Evolutionary conservation across 2,113 vertebrate genomes (phyloP), one percentile per base, ranked within the genome.

Genomic region (Aphyosemion australe): DNA sequence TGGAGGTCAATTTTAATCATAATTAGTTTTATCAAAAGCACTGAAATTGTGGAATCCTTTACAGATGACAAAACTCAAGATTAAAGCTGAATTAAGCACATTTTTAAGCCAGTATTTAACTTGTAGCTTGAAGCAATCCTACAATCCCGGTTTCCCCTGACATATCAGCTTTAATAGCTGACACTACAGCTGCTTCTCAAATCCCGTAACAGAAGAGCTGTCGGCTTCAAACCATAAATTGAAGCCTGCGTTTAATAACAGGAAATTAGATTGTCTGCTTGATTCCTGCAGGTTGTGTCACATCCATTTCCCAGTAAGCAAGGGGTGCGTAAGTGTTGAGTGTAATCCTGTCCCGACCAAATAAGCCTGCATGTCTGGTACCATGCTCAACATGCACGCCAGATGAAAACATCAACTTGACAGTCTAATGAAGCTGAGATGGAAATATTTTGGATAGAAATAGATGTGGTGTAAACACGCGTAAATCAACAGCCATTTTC

Each of bases 171-270:
- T 19, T 48, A 79, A 51, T 77, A 78, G 31, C 63, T 55, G 57
- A 54, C 79, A 78, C 72, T 54, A 78, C 12, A 39, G 34, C 41
- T 59, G 21, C 81, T 66, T 64, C 52, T 58, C 43, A 41, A 68
- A 67, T 72, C 69, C 80, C 72, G n/a, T 46, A 65, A 78, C 49
- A 56, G 52, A 2, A 43, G 37, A 43, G 0, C 32, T 59, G 73
- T 80, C 71, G 58, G 66, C 73, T 42, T 65, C 67, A 71, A 80
- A 70, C 26, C 65, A 50, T 46, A 56, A 61, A 75, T 78, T 67
- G n/a, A 78, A 68, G 70, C 47, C 73, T 67, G 54, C 57, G 6
- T 80, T 75, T 85, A 80, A 83, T 76, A 72, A 76, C 65, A 67
- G 59, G 69, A 58, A 70, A 84, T 84, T 80, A 78, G 65, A 71